phyloP scores from a whole-genome alignment of 2,113 vertebrate genomes.

The Pelmatolapia mariae region DNA sequence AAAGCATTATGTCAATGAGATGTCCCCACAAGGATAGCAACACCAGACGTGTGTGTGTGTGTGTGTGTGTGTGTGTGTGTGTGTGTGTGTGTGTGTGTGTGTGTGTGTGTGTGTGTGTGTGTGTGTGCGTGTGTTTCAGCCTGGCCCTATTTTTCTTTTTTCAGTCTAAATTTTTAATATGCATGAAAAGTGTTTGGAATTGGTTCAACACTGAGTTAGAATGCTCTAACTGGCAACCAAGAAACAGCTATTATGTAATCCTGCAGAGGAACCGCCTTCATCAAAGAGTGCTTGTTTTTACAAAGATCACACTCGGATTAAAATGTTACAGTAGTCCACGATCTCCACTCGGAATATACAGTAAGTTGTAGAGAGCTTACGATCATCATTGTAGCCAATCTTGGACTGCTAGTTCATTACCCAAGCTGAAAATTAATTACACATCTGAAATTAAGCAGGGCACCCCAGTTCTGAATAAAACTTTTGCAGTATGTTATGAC shows the following conservation, averaged over 20 bases:
- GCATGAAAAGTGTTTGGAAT: background rate
- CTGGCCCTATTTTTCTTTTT: background rate
- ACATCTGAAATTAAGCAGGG: background rate
- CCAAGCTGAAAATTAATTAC: background rate
- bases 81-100: rapidly evolving
- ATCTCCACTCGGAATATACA: background rate
- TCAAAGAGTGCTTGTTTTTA: background rate
- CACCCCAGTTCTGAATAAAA: background rate
- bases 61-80: background rate
- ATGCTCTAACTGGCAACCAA: background rate
- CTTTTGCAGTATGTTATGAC: background rate
- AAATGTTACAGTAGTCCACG: background rate
- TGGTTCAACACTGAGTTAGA: background rate
- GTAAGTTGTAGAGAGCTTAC: background rate
- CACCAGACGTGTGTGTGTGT: no score
- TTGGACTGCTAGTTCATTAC: background rate
- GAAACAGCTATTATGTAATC: background rate
- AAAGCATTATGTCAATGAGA: background rate
- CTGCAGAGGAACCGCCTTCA: background rate
- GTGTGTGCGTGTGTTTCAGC: rapidly evolving
- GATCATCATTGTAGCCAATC: background rate
- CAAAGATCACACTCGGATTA: background rate
- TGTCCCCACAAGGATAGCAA: no score
- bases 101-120: background rate
- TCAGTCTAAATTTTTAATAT: background rate